Conservation (phyloP, 2,888 invertebrate genomes). For the Athetis lepigone region DNA sequence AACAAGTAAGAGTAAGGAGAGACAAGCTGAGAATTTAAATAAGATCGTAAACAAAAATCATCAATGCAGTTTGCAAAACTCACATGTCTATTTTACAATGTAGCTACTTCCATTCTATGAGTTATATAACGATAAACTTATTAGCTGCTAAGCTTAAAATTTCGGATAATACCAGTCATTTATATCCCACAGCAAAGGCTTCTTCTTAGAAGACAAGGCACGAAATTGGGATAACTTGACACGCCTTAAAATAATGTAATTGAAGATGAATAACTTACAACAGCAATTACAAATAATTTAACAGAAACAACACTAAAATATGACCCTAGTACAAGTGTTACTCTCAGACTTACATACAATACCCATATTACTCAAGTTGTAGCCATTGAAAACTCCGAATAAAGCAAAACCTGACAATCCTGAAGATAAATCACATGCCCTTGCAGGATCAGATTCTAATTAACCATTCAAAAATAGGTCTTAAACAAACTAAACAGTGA, state of each 20-base stretch:
- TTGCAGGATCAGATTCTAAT: conserved; percentile 24
- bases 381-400: conserved; percentile 10
- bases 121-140: no score
- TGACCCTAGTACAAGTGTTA: neutral
- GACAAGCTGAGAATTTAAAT: conserved; percentile 12
- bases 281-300: neutral
- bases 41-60: neutral
- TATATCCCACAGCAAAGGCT: no score
- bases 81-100: neutral
- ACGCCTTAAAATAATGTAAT: no score
- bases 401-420: conserved; percentile 13
- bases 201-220: no score
- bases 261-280: no score
- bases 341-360: conserved; percentile 7
- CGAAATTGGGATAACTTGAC: no score
- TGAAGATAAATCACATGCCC: conserved; percentile 11
- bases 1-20: conserved; percentile 18
- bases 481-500: conserved; percentile 20
- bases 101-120: neutral
- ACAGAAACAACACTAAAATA: neutral
- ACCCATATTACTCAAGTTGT: conserved; percentile 19
- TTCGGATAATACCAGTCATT: no score
- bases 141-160: no score
- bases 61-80: neutral
- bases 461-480: conserved; percentile 36